Percentiles rank a stretch among this genome's conserved stretches.
These are phyloP conservation scores for Dione vanillae DNA, from an alignment of 2,888 invertebrate genomes.

Conservation along the genomic window DNA sequence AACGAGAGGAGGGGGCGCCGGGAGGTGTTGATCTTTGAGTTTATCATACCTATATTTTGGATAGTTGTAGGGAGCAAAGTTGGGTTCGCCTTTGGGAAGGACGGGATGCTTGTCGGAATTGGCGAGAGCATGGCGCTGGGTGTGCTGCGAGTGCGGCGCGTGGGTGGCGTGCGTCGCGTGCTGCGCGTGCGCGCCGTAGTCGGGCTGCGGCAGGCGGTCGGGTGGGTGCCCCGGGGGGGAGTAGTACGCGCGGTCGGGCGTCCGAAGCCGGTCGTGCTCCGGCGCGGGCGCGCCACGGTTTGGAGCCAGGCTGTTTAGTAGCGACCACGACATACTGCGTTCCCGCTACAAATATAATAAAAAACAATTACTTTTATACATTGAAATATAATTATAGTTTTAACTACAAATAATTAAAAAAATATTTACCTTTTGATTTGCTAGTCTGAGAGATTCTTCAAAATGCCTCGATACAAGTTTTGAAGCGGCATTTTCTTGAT, in stretches of 20 bases:
- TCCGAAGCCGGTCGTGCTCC: slow-evolving; percentile 63
- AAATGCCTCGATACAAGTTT: slow-evolving; percentile 94
- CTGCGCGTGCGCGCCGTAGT: slow-evolving; percentile 60
- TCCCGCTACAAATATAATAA: slow-evolving; percentile 73
- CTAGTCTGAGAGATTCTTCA: slow-evolving; percentile 92
- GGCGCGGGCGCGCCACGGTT: slow-evolving; percentile 60
- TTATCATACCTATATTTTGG: slow-evolving; percentile 86
- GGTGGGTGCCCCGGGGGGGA: slow-evolving; percentile 54
- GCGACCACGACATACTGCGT: slow-evolving; percentile 82
- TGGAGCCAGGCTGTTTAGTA: slow-evolving; percentile 82
- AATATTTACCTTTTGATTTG: slow-evolving; percentile 88
- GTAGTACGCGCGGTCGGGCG: slow-evolving; percentile 63
- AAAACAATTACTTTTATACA: slow-evolving; percentile 6
- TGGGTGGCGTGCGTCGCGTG: slow-evolving; percentile 57
- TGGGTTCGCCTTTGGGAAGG: slow-evolving; percentile 87
- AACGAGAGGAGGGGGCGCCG: slow-evolving; percentile 87
- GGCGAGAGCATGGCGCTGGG: slow-evolving; percentile 63
- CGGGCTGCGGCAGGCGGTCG: slow-evolving; percentile 58
- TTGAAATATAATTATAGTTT: neutral
- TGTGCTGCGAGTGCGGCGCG: slow-evolving; percentile 61
- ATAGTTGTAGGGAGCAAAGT: slow-evolving; percentile 87
- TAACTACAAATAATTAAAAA: neutral
- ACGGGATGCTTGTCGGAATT: slow-evolving; percentile 71
- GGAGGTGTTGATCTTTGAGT: slow-evolving; percentile 85
- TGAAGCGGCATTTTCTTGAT: slow-evolving; percentile 89